These are phyloP conservation scores for Passer domesticus DNA, from an alignment of 2,113 vertebrate species.

Conservation along the genomic window DNA sequence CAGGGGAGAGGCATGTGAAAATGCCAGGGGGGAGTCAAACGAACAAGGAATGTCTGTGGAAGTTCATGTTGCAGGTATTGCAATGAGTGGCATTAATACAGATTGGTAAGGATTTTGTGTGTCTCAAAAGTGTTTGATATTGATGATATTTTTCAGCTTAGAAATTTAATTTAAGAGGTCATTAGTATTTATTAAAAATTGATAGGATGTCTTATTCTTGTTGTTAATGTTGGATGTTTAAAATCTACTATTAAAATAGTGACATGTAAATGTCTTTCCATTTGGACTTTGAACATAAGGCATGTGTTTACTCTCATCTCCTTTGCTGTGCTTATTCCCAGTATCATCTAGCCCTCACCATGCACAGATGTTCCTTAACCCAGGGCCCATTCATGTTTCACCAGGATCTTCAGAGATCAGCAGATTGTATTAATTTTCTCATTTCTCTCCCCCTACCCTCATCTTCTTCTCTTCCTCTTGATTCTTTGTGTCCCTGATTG, in stretches of 20 bases:
- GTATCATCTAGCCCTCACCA: not conserved
- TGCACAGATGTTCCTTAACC: not conserved
- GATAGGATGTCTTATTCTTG: not conserved
- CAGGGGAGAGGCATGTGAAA: not conserved
- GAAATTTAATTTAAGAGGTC: not conserved
- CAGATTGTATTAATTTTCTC: not conserved
- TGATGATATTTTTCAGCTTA: not conserved
- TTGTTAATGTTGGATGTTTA: not conserved
- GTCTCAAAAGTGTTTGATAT: not conserved
- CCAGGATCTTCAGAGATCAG: not conserved
- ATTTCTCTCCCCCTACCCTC: not conserved
- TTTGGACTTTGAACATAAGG: not conserved
- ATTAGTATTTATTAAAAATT: conserved; percentile 38
- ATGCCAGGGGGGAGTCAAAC: not conserved
- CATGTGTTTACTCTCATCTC: not conserved
- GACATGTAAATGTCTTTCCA: not conserved
- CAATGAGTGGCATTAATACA: not conserved
- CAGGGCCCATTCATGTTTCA: not conserved
- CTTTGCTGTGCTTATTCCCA: not conserved
- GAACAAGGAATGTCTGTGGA: not conserved
- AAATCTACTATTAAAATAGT: not conserved
- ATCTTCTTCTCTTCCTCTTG: not conserved
- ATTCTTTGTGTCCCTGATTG: not conserved
- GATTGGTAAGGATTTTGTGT: not conserved
- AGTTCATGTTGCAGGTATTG: not conserved